Evolutionary conservation across 2,113 vertebrate species (phyloP).

Genomic region (Mesitornis unicolor): DNA sequence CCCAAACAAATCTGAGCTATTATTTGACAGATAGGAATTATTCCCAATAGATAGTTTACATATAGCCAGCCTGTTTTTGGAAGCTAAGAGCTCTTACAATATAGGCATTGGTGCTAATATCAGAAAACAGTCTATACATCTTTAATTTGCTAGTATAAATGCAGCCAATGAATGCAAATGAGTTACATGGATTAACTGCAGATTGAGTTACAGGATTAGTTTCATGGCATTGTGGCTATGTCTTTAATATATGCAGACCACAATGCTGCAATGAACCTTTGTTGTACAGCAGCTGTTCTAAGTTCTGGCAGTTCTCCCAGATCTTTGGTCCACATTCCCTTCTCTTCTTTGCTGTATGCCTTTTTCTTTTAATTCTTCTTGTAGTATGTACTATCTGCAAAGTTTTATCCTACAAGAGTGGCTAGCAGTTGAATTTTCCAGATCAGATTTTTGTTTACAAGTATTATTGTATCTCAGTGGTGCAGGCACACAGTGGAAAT

Average conservation of each 20-base stretch:
- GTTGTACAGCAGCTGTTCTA: neutral
- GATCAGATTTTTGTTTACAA: neutral
- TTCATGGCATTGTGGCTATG: neutral
- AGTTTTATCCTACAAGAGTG: neutral
- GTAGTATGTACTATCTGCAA: neutral
- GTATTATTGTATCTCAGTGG: neutral
- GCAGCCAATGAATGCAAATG: neutral
- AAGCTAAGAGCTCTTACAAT: neutral
- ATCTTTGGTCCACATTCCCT: neutral
- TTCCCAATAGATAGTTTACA: neutral
- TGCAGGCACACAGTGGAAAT: neutral
- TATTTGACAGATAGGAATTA: neutral
- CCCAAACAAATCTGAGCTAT: neutral
- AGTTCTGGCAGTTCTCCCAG: neutral
- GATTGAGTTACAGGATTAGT: neutral
- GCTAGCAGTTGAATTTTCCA: neutral
- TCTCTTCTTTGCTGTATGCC: neutral
- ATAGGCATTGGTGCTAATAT: neutral
- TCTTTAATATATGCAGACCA: neutral
- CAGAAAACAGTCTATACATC: neutral
- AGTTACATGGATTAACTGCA: neutral
- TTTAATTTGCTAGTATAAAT: neutral
- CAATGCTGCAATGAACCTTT: neutral
- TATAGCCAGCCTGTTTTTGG: neutral
- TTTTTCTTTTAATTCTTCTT: neutral